Percentiles rank a stretch among this genome's conserved stretches.
Conservation (phyloP, 1,140 invertebrate species). For the Drosophila parabipectinata region DNA sequence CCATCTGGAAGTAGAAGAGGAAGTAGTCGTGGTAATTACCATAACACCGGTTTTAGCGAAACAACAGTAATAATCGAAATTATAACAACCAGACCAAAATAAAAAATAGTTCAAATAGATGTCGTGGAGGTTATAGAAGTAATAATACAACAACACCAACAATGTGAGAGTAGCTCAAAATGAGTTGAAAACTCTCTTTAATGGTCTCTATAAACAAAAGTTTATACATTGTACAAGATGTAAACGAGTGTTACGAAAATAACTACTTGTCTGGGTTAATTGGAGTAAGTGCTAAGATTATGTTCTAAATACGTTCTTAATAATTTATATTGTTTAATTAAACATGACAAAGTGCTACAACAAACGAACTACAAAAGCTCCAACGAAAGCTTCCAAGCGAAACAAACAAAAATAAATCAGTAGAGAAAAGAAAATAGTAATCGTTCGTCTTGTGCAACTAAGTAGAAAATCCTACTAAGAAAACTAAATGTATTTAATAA, state of each 20-base stretch:
- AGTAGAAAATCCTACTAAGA: conserved; percentile 77
- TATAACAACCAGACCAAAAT: no score
- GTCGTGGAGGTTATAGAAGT: no score
- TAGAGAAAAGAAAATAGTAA: conserved; percentile 40
- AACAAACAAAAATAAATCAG: conserved; percentile 43
- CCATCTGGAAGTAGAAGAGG: no score
- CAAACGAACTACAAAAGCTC: conserved; percentile 75
- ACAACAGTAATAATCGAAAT: no score
- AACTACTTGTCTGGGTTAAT: conserved; percentile 25
- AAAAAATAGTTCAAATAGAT: no score
- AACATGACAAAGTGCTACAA: conserved; percentile 79
- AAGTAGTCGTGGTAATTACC: no score
- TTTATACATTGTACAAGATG: no score
- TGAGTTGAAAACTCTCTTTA: no score
- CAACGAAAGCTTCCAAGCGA: conserved; percentile 75
- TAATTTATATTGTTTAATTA: conserved; percentile 63
- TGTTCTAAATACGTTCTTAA: conserved; percentile 48
- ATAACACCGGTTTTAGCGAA: no score
- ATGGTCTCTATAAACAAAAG: no score
- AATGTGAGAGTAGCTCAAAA: no score
- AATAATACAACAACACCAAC: no score
- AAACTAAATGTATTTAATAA: conserved; percentile 78
- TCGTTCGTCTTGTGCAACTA: conserved; percentile 71
- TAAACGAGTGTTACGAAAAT: conserved; percentile 10
- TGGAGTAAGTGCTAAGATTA: conserved; percentile 47